phyloP scores from a whole-genome alignment of 2,888 invertebrate genomes.

The Oasisia sp. region DNA sequence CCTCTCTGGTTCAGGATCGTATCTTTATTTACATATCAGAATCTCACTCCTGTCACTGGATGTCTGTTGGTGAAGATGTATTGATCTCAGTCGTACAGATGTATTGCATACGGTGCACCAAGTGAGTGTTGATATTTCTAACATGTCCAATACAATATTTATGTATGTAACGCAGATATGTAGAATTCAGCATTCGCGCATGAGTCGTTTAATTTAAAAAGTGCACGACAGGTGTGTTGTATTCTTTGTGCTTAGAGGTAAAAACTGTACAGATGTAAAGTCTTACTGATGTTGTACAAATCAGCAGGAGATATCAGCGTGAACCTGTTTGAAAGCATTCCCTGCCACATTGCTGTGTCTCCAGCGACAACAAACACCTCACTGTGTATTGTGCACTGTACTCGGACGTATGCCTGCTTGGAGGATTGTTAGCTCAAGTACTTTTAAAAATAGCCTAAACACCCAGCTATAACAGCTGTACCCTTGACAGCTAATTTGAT shows the following conservation, averaged over 20 bases:
- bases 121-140: neutral
- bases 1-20: neutral
- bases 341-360: neutral
- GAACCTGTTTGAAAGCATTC: neutral
- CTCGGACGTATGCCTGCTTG: neutral
- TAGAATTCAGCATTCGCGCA: neutral
- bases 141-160: neutral
- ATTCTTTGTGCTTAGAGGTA: neutral
- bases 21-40: slow-evolving; percentile 9
- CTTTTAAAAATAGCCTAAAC: neutral
- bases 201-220: neutral
- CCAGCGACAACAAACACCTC: neutral
- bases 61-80: neutral
- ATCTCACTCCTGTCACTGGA: neutral
- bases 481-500: neutral
- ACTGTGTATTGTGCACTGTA: neutral
- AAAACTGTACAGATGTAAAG: neutral
- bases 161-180: neutral
- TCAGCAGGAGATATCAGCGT: neutral
- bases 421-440: neutral
- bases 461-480: neutral
- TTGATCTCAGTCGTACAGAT: neutral
- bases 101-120: neutral
- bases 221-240: neutral
- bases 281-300: neutral